Evolutionary conservation across 2,888 invertebrate species (phyloP).

Genomic region (Tetramorium bicarinatum): DNA sequence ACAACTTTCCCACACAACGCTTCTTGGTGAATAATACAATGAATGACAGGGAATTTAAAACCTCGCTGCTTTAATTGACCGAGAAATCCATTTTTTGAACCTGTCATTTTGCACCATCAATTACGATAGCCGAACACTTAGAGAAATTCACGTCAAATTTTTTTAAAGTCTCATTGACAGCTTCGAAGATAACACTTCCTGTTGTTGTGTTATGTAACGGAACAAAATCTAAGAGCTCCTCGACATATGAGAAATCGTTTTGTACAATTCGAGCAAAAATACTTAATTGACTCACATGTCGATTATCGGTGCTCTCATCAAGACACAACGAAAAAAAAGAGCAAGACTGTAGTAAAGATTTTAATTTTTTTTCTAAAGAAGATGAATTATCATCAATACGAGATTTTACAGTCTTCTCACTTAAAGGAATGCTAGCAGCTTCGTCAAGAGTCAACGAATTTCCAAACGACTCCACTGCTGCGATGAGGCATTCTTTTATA

Average conservation of each 20-base stretch:
- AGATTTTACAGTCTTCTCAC: background rate
- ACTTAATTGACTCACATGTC: constrained; percentile 8
- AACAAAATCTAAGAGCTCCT: constrained; percentile 38
- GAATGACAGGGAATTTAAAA: constrained; percentile 5
- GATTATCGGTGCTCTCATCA: constrained; percentile 7
- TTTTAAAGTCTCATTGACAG: background rate
- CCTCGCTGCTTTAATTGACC: background rate
- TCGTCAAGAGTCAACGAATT: constrained; percentile 1
- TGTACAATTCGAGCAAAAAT: too few relatives aligned
- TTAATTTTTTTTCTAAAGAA: constrained; percentile 17
- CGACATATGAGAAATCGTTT: background rate
- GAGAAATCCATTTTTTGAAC: background rate
- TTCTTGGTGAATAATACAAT: constrained; percentile 17
- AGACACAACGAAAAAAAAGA: background rate
- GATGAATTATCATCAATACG: background rate
- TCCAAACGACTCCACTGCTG: constrained; percentile 11
- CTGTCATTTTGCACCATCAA: constrained; percentile 11
- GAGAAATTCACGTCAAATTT: background rate
- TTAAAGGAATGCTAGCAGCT: constrained; percentile 2
- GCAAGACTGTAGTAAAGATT: constrained; percentile 1
- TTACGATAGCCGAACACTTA: constrained; percentile 20
- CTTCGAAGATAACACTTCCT: constrained; percentile 16
- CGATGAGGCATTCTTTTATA: constrained; percentile 5
- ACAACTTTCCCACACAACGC: too few relatives aligned
- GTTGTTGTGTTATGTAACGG: constrained; percentile 25